These are phyloP conservation scores for Maccullochella peelii DNA, from an alignment of 2,113 vertebrate species.

Conservation along the genomic window DNA sequence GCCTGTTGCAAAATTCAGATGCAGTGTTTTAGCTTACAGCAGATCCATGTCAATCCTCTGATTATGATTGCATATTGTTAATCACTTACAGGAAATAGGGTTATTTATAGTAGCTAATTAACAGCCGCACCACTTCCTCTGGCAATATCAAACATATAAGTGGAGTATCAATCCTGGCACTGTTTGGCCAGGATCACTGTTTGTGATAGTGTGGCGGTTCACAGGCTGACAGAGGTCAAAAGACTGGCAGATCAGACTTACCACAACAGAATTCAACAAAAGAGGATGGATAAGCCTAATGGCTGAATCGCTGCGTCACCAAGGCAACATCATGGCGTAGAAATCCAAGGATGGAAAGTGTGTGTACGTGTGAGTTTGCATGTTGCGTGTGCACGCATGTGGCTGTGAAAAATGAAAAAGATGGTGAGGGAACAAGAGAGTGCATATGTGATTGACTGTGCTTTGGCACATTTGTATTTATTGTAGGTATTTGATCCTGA, in stretches of 20 bases:
- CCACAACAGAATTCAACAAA: slow-evolving; percentile 61
- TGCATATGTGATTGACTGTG: slow-evolving; percentile 9
- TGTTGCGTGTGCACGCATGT: slow-evolving; percentile 21
- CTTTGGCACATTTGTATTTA: neutral
- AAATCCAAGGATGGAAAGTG: slow-evolving; percentile 48
- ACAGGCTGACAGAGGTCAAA: slow-evolving; percentile 46
- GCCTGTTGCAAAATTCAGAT: neutral
- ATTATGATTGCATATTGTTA: slow-evolving; percentile 25
- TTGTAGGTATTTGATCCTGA: neutral
- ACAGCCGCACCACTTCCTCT: neutral
- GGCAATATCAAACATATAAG: neutral
- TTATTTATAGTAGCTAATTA: slow-evolving; percentile 21
- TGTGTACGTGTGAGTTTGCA: slow-evolving; percentile 28
- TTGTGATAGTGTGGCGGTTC: slow-evolving; percentile 7
- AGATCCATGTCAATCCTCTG: slow-evolving; percentile 4
- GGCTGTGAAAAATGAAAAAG: neutral
- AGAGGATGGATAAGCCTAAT: slow-evolving; percentile 53
- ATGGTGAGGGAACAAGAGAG: slow-evolving; percentile 1
- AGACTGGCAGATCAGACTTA: slow-evolving; percentile 49
- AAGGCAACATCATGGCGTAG: slow-evolving; percentile 62
- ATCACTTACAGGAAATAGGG: slow-evolving; percentile 31
- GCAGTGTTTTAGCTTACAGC: neutral
- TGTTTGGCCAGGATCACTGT: too few relatives aligned
- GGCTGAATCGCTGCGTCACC: slow-evolving; percentile 63
- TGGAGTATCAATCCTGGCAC: neutral